Evolutionary conservation across 2,888 invertebrate genomes (phyloP).

Genomic region (Blastobasis adustella): DNA sequence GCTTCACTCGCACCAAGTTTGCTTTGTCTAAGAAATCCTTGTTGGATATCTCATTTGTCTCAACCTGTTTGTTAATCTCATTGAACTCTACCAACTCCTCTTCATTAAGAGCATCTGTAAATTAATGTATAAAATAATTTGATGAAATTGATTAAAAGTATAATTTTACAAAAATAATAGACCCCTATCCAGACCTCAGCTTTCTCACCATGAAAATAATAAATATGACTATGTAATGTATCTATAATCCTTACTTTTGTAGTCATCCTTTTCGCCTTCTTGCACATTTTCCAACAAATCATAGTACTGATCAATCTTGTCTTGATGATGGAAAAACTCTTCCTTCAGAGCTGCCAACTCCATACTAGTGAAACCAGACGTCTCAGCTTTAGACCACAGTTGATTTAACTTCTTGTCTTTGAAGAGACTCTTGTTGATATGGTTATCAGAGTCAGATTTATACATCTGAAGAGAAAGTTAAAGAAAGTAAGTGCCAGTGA

Average conservation of each 20-base stretch:
- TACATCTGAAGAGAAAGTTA: constrained; percentile 29
- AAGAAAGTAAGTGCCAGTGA: neutral
- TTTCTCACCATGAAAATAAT: no score
- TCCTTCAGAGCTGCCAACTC: constrained; percentile 89
- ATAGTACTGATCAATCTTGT: constrained; percentile 93
- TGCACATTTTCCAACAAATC: constrained; percentile 83
- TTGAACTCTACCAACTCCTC: constrained; percentile 84
- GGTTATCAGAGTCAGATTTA: constrained; percentile 70
- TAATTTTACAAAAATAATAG: no score
- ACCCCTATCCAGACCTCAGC: no score
- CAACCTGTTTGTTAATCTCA: constrained; percentile 74
- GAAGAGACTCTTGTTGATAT: constrained; percentile 84
- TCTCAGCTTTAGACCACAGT: constrained; percentile 92
- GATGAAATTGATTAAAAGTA: no score
- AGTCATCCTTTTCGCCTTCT: constrained; percentile 69
- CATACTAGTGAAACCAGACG: constrained; percentile 88
- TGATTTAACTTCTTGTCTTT: constrained; percentile 93
- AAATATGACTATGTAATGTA: no score
- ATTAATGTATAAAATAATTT: no score
- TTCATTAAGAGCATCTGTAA: constrained; percentile 81
- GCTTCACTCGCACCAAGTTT: constrained; percentile 82
- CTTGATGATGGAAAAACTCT: constrained; percentile 93
- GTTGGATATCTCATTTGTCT: constrained; percentile 67
- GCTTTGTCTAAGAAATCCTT: constrained; percentile 80
- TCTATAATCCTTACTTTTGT: constrained; percentile 75